These are phyloP conservation scores for Hyles vespertilio DNA, from an alignment of 1,140 invertebrate species.

Conservation along the genomic window DNA sequence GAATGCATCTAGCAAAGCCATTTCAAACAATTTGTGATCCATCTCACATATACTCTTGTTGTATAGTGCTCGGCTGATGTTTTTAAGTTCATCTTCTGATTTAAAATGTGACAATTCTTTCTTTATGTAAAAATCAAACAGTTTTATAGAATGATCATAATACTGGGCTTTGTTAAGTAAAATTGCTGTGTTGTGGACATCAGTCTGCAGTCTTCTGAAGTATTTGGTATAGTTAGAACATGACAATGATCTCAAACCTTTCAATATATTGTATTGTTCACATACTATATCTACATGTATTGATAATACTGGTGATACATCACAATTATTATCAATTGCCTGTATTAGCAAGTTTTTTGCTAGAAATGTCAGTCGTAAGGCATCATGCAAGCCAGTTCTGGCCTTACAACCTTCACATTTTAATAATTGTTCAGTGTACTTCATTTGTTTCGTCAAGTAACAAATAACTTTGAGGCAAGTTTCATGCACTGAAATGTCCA, in stretches of 20 bases:
- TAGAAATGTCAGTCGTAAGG: constrained; percentile 45
- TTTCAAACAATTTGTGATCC: constrained; percentile 39
- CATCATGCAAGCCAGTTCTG: constrained; percentile 48
- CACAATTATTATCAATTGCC: constrained; percentile 20
- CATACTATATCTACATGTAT: constrained; percentile 30
- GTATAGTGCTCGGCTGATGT: constrained; percentile 54
- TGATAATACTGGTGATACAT: constrained; percentile 26
- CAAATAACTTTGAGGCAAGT: constrained; percentile 42
- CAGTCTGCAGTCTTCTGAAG: constrained; percentile 48
- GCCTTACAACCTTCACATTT: constrained; percentile 59
- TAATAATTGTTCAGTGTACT: constrained; percentile 34
- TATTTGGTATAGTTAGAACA: constrained; percentile 48
- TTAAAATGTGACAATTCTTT: constrained; percentile 41
- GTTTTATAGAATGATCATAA: constrained; percentile 47
- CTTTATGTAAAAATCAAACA: constrained; percentile 53
- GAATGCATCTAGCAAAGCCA: constrained; percentile 47
- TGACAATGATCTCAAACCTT: constrained; percentile 26
- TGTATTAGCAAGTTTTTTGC: constrained; percentile 38
- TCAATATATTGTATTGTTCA: constrained; percentile 43
- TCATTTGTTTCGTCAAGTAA: constrained; percentile 36
- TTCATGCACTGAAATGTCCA: constrained; percentile 15
- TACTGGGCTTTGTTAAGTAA: constrained; percentile 37
- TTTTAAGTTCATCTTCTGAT: constrained; percentile 32
- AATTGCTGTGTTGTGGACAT: constrained; percentile 56
- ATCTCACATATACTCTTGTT: constrained; percentile 63